Evolutionary conservation across 1,140 invertebrate species (phyloP).

Genomic region (Nasonia vitripennis): DNA sequence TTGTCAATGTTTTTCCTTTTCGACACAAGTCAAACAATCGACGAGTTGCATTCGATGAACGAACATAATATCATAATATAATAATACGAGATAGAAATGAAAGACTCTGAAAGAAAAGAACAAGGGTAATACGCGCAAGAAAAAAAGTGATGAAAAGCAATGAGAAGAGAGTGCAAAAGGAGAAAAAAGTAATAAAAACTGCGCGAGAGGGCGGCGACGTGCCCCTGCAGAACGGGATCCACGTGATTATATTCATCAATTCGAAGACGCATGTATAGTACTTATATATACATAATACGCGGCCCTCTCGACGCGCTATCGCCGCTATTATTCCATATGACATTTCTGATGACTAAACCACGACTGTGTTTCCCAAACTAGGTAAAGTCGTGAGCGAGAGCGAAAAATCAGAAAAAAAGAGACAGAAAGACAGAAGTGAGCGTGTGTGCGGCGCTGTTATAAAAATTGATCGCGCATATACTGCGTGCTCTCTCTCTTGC

Average conservation of each 20-base stretch:
- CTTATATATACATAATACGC: background rate
- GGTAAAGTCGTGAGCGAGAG: conserved; percentile 71
- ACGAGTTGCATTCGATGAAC: background rate
- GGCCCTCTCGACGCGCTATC: conserved; percentile 33
- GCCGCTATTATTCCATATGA: conserved; percentile 50
- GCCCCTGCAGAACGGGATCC: conserved; percentile 23
- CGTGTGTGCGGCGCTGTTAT: conserved; percentile 1
- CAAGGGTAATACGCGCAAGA: background rate
- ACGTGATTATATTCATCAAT: background rate
- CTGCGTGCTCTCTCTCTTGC: background rate
- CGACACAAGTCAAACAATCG: background rate
- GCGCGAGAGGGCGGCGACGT: conserved; percentile 32
- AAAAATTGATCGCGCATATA: conserved; percentile 30
- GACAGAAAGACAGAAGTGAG: conserved; percentile 37
- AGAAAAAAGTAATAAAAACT: conserved; percentile 12
- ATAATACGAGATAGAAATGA: background rate
- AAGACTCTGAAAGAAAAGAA: conserved; percentile 43
- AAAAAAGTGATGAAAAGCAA: conserved; percentile 1
- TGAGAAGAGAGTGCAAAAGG: background rate
- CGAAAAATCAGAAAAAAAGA: conserved; percentile 51
- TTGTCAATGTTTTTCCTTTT: background rate
- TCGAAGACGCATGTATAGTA: background rate
- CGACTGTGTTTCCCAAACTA: conserved; percentile 76
- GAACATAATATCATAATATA: too few species aligned
- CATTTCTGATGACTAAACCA: conserved; percentile 67